Conservation (phyloP, 2,888 invertebrate genomes). For the Coremacera marginata region DNA sequence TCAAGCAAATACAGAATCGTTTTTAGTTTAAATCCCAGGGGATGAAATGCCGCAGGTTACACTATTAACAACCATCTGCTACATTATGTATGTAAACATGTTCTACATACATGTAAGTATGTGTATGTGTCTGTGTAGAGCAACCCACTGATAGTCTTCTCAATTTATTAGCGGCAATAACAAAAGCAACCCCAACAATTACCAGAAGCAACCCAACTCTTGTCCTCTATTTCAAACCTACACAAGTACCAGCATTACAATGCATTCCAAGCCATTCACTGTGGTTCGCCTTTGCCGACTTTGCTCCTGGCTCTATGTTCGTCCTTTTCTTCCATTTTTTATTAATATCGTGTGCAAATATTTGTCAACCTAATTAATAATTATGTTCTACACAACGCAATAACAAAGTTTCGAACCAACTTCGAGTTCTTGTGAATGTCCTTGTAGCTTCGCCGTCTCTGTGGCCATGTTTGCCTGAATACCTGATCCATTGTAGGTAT, state of each 20-base stretch:
- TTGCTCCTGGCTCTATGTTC: neutral
- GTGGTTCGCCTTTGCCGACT: neutral
- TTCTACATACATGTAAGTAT: no score
- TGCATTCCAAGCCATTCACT: neutral
- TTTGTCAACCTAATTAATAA: slow-evolving; percentile 64
- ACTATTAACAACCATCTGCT: no score
- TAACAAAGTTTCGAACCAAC: slow-evolving; percentile 49
- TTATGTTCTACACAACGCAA: slow-evolving; percentile 57
- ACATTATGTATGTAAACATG: no score
- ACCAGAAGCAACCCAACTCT: neutral
- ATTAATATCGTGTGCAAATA: slow-evolving; percentile 59
- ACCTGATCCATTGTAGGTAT: slow-evolving; percentile 2
- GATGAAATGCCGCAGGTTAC: no score
- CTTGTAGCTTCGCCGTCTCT: slow-evolving; percentile 37
- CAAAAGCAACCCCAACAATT: neutral
- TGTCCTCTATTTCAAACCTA: neutral
- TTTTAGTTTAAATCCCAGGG: no score
- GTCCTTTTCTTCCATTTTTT: slow-evolving; percentile 36
- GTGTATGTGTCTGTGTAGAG: no score
- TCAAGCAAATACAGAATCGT: no score
- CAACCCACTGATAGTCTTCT: neutral
- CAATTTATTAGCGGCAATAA: neutral
- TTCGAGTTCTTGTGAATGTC: neutral
- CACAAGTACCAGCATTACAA: neutral
- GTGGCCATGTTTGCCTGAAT: slow-evolving; percentile 37